Percentiles rank a stretch among this genome's conserved stretches.
Conservation (phyloP, 2,113 vertebrate genomes). For the Syngnathus typhle region DNA sequence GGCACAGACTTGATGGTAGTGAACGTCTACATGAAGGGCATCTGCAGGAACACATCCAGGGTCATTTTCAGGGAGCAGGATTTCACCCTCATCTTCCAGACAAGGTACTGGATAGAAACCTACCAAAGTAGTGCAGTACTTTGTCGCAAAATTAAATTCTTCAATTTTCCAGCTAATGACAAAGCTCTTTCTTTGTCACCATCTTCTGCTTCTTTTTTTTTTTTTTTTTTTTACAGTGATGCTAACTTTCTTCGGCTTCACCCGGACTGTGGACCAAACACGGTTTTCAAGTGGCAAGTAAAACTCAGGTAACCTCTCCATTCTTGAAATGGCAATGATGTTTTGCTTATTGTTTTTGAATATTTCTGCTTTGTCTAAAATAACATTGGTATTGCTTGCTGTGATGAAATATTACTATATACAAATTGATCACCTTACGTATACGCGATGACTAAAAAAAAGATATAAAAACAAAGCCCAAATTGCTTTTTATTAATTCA, state of each 20-base stretch:
- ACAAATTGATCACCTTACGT: not conserved
- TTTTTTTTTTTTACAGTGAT: conserved; percentile 67
- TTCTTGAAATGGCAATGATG: not conserved
- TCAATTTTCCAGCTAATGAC: not conserved
- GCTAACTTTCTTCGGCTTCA: conserved; percentile 85
- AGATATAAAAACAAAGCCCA: not conserved
- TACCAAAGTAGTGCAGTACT: too few relatives aligned
- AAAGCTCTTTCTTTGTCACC: not conserved
- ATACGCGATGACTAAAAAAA: not conserved
- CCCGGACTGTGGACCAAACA: conserved; percentile 83
- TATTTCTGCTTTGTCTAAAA: not conserved
- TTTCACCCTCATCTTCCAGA: conserved; percentile 94
- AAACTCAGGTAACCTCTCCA: conserved; percentile 81
- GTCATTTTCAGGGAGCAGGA: conserved; percentile 96
- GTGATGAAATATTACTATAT: not conserved
- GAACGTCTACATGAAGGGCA: conserved; percentile 90
- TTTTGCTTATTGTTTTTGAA: not conserved
- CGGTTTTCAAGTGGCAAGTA: conserved; percentile 95
- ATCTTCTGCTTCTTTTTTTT: not conserved
- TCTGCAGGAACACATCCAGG: conserved; percentile 79
- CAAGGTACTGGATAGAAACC: conserved; percentile 69
- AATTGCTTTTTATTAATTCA: not conserved
- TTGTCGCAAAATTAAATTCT: not conserved
- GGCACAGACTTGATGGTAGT: conserved; percentile 94
- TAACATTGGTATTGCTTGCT: not conserved